Conservation (phyloP, 2,888 invertebrate genomes). For the Thereva unica region DNA sequence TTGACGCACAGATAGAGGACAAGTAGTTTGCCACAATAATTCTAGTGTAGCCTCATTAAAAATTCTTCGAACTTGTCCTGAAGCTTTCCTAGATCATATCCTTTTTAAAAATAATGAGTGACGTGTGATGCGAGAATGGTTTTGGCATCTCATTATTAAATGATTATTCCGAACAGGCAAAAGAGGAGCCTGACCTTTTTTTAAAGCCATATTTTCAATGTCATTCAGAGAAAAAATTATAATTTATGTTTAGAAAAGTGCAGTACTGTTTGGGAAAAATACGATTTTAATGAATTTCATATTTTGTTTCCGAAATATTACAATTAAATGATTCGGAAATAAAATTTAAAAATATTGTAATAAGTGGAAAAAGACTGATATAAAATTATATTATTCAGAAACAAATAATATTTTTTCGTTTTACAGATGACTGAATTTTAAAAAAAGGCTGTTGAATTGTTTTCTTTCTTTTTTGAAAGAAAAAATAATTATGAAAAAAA, state of each 20-base stretch:
- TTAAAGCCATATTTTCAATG: too few species aligned
- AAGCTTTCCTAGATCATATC: background rate
- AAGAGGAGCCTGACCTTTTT: background rate
- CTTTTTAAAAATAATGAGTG: conserved; percentile 12
- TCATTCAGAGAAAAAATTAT: too few species aligned
- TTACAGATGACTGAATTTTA: background rate
- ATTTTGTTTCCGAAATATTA: background rate
- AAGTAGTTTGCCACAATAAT: background rate
- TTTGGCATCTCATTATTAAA: conserved; percentile 5
- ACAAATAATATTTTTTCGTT: background rate
- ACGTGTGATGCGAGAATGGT: conserved; percentile 18
- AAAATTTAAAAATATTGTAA: too few species aligned
- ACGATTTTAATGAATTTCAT: background rate
- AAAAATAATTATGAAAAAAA: conserved; percentile 14
- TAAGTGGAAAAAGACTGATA: too few species aligned
- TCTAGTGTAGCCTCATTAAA: background rate
- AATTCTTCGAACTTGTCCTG: background rate
- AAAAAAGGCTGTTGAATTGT: background rate
- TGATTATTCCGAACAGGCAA: background rate
- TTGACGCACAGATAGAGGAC: background rate
- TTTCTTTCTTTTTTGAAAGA: background rate
- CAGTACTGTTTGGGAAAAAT: background rate
- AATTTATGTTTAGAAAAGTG: background rate
- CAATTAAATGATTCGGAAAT: too few species aligned
- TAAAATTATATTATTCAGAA: too few species aligned